These are phyloP conservation scores for Aeoliscus strigatus DNA, from an alignment of 2,797 vertebrate species.

Conservation along the genomic window DNA sequence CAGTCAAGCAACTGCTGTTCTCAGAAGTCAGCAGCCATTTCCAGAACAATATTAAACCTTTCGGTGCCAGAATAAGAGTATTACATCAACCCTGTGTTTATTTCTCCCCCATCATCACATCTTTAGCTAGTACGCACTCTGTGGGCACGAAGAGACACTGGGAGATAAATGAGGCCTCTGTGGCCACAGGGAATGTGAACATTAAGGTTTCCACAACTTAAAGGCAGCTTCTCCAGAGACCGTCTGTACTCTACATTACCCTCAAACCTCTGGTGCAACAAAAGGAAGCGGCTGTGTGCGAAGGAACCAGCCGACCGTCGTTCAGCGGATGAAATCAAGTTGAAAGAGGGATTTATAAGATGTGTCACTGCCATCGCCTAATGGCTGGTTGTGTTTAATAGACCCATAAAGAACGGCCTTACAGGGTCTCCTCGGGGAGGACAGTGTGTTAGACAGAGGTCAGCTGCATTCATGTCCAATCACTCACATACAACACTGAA, in stretches of 20 bases:
- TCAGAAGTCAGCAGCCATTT: constrained; percentile 58
- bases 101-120: constrained; percentile 23
- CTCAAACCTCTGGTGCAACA: constrained; percentile 10
- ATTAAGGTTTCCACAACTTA: constrained; percentile 39
- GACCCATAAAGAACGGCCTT: constrained; percentile 1
- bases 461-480: not conserved
- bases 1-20: constrained; percentile 55
- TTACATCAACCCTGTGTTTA: constrained; percentile 46
- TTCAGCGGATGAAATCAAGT: constrained; percentile 8
- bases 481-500: too few species aligned
- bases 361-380: constrained; percentile 5
- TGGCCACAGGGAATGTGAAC: constrained; percentile 48
- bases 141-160: constrained; percentile 31
- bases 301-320: constrained; percentile 10
- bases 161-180: constrained; percentile 50
- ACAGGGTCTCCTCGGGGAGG: constrained; percentile 1
- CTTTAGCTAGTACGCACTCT: constrained; percentile 35
- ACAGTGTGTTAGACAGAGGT: constrained; percentile 3
- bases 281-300: constrained; percentile 22
- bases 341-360: constrained; percentile 13
- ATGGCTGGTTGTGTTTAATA: constrained; percentile 11
- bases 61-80: constrained; percentile 42
- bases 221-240: constrained; percentile 38
- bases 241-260: constrained; percentile 17
- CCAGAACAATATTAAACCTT: constrained; percentile 58